Base-by-base conservation (phyloP, 2,888 invertebrate species). In the Drosophila dives region DNA sequence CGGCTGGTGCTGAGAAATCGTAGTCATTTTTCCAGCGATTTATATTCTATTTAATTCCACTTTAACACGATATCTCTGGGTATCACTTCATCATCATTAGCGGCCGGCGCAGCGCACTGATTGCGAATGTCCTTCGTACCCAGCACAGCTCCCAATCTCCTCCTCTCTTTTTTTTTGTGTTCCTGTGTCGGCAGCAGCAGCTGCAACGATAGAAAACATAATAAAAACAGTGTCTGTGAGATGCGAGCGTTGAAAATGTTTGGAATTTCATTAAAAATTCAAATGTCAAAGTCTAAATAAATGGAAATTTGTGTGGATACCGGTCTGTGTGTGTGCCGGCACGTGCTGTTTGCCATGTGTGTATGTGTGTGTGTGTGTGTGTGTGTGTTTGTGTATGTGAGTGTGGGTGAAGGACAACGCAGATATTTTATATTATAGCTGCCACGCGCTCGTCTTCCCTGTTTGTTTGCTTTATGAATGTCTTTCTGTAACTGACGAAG, bases 251-350 rank as follows among this genome's bases (percentile, higher is more conserved):
- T 81, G 20, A 85, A 89, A 90, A 90, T 88, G 75, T 86, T 86
- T 81, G 90, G 90, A 86, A 86, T 86, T 86, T 90, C 90, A 86
- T 86, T 86, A 86, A 88, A 86, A 89, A 90, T 86, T 79, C 89
- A 88, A 86, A 90, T 86, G 83, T 88, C 86, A 86, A 88, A 83
- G 81, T 77, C 89, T 50, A 86, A 86, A 90, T 88, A 86, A 90
- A 90, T 86, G 86, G 81, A 89, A 89, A 82, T 87, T 87, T 76
- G 67, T 75, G 62, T 56, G 42, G 66, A 36, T 61, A 33, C 54
- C 60, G 38, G 23, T 50, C 33, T 23, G 64, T 62, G 72, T 58
- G 51, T 67, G 40, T 66, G 50, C 50, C 60, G 86, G 86, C 89
- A 83, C 84, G 89, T 89, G 86, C 83, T 80, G 63, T 63, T 68